A percentile compares a stretch with the other conserved stretches of the same genome.
Evolutionary conservation across 2,113 vertebrate genomes (phyloP).

Genomic region (Hippocampus guttulatus): DNA sequence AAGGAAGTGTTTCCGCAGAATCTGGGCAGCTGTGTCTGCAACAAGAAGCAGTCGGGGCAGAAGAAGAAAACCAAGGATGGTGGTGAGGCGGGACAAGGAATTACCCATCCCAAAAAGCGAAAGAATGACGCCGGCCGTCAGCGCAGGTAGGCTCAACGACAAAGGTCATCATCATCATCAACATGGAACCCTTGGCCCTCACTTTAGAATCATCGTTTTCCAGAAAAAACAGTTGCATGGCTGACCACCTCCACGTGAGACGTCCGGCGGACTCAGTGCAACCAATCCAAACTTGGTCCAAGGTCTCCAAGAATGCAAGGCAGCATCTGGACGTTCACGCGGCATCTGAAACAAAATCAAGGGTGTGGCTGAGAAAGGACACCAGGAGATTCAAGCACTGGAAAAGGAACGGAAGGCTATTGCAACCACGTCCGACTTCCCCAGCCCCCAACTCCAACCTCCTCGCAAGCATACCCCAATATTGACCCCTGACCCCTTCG

Average conservation of each 20-base stretch:
- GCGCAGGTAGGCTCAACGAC: background rate
- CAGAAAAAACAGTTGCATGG: background rate
- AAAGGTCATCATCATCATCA: background rate
- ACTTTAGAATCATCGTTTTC: background rate
- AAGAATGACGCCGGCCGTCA: background rate
- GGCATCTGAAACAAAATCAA: background rate
- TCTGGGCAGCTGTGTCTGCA: background rate
- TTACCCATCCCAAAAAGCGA: background rate
- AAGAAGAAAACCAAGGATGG: background rate
- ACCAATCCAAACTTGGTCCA: background rate
- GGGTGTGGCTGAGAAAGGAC: background rate
- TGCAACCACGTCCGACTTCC: background rate
- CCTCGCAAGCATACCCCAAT: background rate
- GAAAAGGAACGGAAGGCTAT: background rate
- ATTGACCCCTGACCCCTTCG: background rate
- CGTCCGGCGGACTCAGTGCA: background rate
- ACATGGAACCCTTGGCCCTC: background rate
- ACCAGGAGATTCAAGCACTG: background rate
- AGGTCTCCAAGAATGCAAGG: conserved; percentile 1
- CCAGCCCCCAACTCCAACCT: background rate
- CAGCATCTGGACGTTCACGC: background rate
- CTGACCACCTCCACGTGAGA: background rate
- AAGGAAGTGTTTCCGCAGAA: background rate
- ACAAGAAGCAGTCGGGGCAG: background rate
- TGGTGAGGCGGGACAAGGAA: background rate